phyloP scores from a whole-genome alignment of 2,888 invertebrate species.

The Tuta absoluta region DNA sequence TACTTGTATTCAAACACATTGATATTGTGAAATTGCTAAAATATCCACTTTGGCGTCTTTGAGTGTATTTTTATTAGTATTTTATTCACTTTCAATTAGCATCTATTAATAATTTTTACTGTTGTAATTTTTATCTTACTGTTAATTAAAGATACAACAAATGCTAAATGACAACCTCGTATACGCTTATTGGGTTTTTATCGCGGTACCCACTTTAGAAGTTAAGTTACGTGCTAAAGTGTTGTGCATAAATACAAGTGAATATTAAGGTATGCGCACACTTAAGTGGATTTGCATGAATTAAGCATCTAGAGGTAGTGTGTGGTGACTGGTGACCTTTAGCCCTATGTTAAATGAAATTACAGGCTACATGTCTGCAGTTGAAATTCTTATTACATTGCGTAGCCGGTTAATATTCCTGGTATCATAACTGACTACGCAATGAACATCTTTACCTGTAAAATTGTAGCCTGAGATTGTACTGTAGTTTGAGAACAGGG shows the following conservation, averaged over 20 bases:
- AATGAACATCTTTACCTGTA: no score
- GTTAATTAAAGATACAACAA: background rate
- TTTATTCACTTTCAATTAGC: background rate
- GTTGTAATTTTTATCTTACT: background rate
- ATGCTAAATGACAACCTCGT: background rate
- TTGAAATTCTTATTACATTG: no score
- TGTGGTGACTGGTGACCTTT: slow-evolving; percentile 46
- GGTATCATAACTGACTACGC: no score
- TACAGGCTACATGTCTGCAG: no score
- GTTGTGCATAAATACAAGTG: background rate
- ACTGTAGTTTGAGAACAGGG: no score
- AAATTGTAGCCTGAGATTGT: no score
- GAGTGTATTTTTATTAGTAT: slow-evolving; percentile 3
- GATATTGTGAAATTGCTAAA: background rate
- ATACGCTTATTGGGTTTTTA: background rate
- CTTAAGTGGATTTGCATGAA: slow-evolving; percentile 37
- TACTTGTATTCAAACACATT: background rate
- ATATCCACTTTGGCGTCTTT: background rate
- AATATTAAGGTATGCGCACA: slow-evolving; percentile 17
- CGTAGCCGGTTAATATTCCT: no score
- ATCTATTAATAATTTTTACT: background rate
- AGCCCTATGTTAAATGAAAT: slow-evolving; percentile 39
- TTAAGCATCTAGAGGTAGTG: slow-evolving; percentile 35
- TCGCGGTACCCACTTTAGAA: background rate
- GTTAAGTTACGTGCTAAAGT: slow-evolving; percentile 9